Evolutionary conservation across 1,140 invertebrate species (phyloP).

Genomic region (Babylonia areolata): DNA sequence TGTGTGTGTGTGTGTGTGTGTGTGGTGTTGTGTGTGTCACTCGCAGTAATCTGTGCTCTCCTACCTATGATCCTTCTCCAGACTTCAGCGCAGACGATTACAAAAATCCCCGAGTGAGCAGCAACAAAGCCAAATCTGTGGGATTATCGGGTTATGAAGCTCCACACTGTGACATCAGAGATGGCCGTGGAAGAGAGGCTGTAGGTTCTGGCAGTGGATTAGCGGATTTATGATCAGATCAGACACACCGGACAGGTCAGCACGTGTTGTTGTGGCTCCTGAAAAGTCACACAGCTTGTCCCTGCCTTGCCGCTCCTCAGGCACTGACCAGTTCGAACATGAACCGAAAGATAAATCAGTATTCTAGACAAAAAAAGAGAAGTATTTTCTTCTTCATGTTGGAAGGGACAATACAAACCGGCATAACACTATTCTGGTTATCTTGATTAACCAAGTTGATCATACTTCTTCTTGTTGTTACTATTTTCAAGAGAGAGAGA

Average conservation of each 20-base stretch:
- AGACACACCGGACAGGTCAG: not conserved
- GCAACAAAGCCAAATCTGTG: not conserved
- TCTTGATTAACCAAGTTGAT: no score
- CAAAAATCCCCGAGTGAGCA: not conserved
- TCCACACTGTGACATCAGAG: not conserved
- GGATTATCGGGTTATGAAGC: not conserved
- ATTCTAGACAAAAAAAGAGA: no score
- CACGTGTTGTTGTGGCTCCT: no score
- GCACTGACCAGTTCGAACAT: no score
- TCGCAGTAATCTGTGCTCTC: not conserved
- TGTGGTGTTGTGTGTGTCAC: not conserved
- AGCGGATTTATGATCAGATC: not conserved
- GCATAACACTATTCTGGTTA: no score
- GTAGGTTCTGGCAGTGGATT: not conserved
- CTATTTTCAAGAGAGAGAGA: not conserved
- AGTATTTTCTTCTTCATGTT: no score
- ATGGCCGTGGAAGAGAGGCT: not conserved
- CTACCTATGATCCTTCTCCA: not conserved
- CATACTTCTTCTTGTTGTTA: no score
- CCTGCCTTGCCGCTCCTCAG: no score
- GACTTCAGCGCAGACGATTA: not conserved
- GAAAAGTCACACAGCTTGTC: no score
- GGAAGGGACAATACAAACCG: no score
- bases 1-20: not conserved
- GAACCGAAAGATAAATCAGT: no score